phyloP scores from a whole-genome alignment of 2,113 vertebrate genomes.

The Chionodraco myersi region DNA sequence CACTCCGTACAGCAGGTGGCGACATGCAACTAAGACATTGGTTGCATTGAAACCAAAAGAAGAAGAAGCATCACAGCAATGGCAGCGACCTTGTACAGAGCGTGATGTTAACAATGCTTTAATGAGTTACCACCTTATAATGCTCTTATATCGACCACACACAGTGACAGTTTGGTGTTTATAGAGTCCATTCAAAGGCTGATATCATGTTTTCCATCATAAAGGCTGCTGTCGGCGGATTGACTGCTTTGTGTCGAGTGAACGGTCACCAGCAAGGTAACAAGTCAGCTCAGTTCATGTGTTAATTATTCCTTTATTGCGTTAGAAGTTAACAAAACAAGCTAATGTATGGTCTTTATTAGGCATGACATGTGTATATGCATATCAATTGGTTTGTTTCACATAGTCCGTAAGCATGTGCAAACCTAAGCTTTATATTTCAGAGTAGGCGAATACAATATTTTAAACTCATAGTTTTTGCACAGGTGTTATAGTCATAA shows the following conservation, averaged over 20 bases:
- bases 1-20: no score
- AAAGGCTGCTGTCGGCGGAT: slow-evolving; percentile 63
- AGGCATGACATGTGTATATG: not conserved
- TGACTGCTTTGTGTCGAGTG: slow-evolving; percentile 42
- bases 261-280: slow-evolving; percentile 71
- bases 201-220: slow-evolving; percentile 71
- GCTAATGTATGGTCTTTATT: no score
- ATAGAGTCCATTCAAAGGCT: not conserved
- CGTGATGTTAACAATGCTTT: slow-evolving; percentile 4
- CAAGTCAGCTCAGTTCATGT: not conserved
- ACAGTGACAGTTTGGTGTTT: not conserved
- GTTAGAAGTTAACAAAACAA: not conserved
- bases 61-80: not conserved
- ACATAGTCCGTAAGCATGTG: not conserved
- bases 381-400: not conserved
- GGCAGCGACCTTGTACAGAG: slow-evolving; percentile 73
- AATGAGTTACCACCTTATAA: not conserved
- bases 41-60: no score
- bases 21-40: no score
- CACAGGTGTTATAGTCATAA: not conserved
- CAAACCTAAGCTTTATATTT: not conserved
- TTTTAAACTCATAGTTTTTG: not conserved
- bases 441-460: not conserved
- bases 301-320: not conserved
- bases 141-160: not conserved